phyloP scores from a whole-genome alignment of 2,797 vertebrate species.

The Liasis olivaceus region DNA sequence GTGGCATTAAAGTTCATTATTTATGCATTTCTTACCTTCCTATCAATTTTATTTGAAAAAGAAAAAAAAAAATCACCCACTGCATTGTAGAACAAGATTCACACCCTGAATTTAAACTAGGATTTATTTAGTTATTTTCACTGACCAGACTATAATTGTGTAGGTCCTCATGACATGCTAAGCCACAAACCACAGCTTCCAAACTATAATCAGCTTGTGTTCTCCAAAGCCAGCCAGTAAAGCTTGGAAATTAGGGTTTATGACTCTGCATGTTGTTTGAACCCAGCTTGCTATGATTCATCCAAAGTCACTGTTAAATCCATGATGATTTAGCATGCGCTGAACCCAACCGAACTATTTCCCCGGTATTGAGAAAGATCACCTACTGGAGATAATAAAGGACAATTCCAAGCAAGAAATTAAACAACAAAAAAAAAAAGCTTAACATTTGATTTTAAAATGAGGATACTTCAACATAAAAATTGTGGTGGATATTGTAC shows the following conservation, averaged over 20 bases:
- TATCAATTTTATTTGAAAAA: not conserved
- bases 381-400: not conserved
- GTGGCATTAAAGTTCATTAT: not conserved
- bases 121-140: not conserved
- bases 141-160: not conserved
- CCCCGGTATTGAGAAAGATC: fast-evolving
- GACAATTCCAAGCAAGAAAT: not conserved
- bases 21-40: not conserved
- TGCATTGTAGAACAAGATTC: not conserved
- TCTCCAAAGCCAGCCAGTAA: not conserved
- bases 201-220: not conserved
- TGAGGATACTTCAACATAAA: not conserved
- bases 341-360: not conserved
- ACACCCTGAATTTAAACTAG: not conserved
- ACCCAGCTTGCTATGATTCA: not conserved
- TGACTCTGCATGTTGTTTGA: no score
- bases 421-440: no score
- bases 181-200: not conserved
- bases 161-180: not conserved
- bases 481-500: no score
- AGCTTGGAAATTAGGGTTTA: not conserved
- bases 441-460: no score
- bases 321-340: not conserved
- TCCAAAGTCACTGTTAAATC: not conserved
- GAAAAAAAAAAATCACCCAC: not conserved